These are phyloP conservation scores for Orchestes rusci DNA, from an alignment of 2,888 invertebrate species.

Conservation along the genomic window DNA sequence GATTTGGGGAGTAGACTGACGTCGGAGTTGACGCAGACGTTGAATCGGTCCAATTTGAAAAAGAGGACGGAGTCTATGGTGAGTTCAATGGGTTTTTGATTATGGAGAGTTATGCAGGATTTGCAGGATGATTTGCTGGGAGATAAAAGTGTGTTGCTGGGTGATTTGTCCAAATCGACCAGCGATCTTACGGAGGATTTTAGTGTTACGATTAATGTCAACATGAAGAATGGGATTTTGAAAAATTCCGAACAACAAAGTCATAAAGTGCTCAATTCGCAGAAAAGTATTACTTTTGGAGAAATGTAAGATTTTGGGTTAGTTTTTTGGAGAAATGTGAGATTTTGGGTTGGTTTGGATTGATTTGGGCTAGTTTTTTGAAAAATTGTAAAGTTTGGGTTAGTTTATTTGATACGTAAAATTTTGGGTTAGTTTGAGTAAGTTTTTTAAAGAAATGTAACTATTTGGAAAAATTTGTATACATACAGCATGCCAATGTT, in stretches of 20 bases:
- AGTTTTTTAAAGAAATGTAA: no score
- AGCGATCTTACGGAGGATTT: constrained; percentile 33
- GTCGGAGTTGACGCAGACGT: constrained; percentile 65
- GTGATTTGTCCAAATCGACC: constrained; percentile 38
- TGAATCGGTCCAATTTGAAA: constrained; percentile 69
- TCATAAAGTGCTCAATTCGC: constrained; percentile 39
- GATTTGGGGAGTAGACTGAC: constrained; percentile 59
- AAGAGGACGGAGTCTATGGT: constrained; percentile 63
- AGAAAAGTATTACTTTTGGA: constrained; percentile 46
- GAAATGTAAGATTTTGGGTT: constrained; percentile 45
- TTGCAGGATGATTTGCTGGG: constrained; percentile 39
- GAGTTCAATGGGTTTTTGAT: constrained; percentile 35
- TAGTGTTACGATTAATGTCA: constrained; percentile 39
- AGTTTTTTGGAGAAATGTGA: no score
- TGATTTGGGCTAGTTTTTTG: no score
- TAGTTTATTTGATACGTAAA: constrained; percentile 4
- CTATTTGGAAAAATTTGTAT: background rate
- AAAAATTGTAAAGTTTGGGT: no score
- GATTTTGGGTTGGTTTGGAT: background rate
- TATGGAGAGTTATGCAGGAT: background rate
- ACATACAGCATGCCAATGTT: background rate
- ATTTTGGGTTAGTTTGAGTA: background rate
- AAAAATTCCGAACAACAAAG: constrained; percentile 40
- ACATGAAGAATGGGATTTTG: constrained; percentile 46
- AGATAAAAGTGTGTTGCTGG: constrained; percentile 35